Evolutionary conservation across 2,888 invertebrate genomes (phyloP).

Genomic region (Drosophila sordidula): DNA sequence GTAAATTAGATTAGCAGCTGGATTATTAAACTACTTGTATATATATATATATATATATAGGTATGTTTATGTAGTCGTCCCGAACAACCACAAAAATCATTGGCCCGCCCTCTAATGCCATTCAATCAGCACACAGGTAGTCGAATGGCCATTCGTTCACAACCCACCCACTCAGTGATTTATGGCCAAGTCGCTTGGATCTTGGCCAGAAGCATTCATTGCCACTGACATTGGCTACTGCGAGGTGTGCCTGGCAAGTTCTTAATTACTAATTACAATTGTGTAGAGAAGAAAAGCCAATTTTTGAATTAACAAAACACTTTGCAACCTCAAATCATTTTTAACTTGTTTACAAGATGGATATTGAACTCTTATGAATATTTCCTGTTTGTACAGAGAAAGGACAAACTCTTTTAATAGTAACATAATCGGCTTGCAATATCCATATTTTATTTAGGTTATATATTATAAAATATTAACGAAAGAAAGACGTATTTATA

Average conservation of each 20-base stretch:
- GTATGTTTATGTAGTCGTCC: neutral
- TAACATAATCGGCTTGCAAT: no score
- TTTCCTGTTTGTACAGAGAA: no score
- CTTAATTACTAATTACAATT: neutral
- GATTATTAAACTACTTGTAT: slow-evolving; percentile 57
- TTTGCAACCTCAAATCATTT: no score
- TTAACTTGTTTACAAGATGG: no score
- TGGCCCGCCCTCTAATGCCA: slow-evolving; percentile 42
- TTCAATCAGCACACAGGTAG: slow-evolving; percentile 57
- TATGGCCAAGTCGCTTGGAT: slow-evolving; percentile 56
- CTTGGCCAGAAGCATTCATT: slow-evolving; percentile 61
- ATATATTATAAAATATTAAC: no score
- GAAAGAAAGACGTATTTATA: no score
- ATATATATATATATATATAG: slow-evolving; percentile 1
- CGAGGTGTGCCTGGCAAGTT: slow-evolving; percentile 36
- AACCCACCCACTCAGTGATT: slow-evolving; percentile 65
- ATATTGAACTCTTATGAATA: no score
- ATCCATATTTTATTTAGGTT: no score
- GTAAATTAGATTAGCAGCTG: slow-evolving; percentile 63
- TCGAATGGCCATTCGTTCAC: slow-evolving; percentile 32
- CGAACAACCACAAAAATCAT: slow-evolving; percentile 39
- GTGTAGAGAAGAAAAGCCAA: no score
- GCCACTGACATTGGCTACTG: slow-evolving; percentile 36
- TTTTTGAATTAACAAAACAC: no score
- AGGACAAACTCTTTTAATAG: no score